Base-by-base conservation (phyloP, 2,113 vertebrate genomes). In the Arvicanthis niloticus region DNA sequence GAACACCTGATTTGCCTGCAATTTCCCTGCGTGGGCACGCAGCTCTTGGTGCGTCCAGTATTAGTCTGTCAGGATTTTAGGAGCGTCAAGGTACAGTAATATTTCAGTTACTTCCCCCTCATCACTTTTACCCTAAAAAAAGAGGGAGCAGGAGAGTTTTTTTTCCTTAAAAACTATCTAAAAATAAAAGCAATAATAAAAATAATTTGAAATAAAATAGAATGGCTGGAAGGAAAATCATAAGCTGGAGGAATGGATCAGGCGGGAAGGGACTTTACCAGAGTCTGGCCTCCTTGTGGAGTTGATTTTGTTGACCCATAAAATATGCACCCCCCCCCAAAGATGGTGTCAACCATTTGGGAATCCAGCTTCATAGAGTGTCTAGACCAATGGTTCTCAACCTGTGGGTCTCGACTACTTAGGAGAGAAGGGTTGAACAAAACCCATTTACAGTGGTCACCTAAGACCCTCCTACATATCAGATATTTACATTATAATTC, bases 11-110 rank as follows among this genome's bases (percentile, higher is more conserved):
- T 68, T 68, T 68, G 29, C 67, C 67, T 22, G 5, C 24, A 58
- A 56, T 58, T 37, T 75, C 51, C 89, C 40, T 42, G 12, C 7
- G 17, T 0, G 9, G 37, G 6, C 6, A 73, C 22, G 9, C 68
- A 0, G 19, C 7, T 7, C 11, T 21, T 1, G 24, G 8, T 16
- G 4, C 5, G 10, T 62, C 53, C 11, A 42, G 67, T 4, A 4
- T 75, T 19, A 31, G 34, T 48, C 82, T 11, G 42, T 16, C 24
- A 26, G 0, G 5, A 15, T 84, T 89, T 89, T 34, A 29, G 75
- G 78, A 77, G 12, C 72, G 19, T 53, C 31, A 1, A 16, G 21
- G 26, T 65, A 34, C 37, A 58, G 53, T 67, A 60, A 70, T 78
- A 10, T 62, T 96, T 93, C 9, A 80, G 65, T 80, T 34, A 51